Conservation (phyloP, 2,888 invertebrate species). For the Drosophila parthenogenetica region DNA sequence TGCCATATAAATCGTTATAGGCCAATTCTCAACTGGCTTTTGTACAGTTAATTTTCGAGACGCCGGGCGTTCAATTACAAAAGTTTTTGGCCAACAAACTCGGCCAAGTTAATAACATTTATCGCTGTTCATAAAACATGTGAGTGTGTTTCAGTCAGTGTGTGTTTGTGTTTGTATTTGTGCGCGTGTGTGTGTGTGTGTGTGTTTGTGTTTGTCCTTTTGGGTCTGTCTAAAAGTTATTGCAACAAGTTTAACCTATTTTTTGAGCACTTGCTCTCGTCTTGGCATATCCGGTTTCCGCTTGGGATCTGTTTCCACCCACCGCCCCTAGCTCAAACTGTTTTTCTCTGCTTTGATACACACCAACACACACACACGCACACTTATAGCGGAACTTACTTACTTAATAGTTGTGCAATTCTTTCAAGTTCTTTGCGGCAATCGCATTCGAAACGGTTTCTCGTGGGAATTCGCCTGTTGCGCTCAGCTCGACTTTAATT, state of each 20-base stretch:
- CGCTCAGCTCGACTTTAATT: background rate
- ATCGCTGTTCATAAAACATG: constrained; percentile 69
- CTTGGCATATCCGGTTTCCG: constrained; percentile 56
- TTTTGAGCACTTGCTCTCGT: constrained; percentile 29
- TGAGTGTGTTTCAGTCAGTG: background rate
- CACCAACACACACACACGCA: constrained; percentile 5
- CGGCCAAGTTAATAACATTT: constrained; percentile 74
- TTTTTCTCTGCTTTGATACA: constrained; percentile 9
- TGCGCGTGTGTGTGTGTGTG: constrained; percentile 4
- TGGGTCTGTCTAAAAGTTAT: constrained; percentile 58
- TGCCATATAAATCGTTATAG: constrained; percentile 38
- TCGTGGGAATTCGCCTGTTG: constrained; percentile 42
- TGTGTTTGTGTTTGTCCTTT: constrained; percentile 33
- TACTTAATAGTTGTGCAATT: constrained; percentile 66
- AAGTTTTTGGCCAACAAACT: constrained; percentile 62
- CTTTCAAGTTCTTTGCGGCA: constrained; percentile 44
- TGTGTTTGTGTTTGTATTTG: constrained; percentile 2
- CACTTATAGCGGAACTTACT: constrained; percentile 18
- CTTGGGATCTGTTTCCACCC: constrained; percentile 41
- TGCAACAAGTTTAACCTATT: constrained; percentile 76
- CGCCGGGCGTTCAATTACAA: constrained; percentile 69
- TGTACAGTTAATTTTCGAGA: constrained; percentile 55
- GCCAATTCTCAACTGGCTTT: constrained; percentile 57
- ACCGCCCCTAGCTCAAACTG: background rate
- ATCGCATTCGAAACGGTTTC: constrained; percentile 20